Evolutionary conservation across 2,888 invertebrate species (phyloP), one percentile per base, ranked within the genome.

Genomic region (Drosophila siamana): DNA sequence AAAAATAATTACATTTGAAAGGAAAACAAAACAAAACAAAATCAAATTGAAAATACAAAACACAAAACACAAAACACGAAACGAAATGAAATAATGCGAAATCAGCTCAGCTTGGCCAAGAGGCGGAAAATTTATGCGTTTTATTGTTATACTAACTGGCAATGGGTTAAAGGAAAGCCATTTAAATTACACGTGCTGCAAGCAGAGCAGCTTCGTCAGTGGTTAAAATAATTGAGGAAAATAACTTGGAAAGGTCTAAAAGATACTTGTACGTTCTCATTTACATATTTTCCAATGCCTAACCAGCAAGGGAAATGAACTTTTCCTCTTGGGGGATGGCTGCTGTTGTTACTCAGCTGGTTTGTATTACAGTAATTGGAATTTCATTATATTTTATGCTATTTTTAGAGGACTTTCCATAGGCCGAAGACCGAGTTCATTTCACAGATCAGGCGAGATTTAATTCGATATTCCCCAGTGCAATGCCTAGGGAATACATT

Each of bases 1-100:
- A 70, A 74, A 70, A 80, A 79, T 76, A 78, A 78, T 81, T 78
- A 71, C 65, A 75, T 81, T 80, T 74, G 79, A 81, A 78, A 67
- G 69, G 63, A 79, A 74, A 76, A 69, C 56, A 69, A 78, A 69
- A 72, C 44, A 52, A 57, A 74, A 62, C 47, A 30, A 38, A 43
- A 47, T 13, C 50, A 38, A 30, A 52, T 24, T 24, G 48, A 55
- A 44, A 60, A 33, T 1, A 33, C 30, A 33, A 33, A 33, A 33
- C 1, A 33, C 33, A 44, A 52, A 57, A 67, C 15, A 65, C 9
- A 46, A 66, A 62, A 54, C 38, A 30, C 40, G 60, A 74, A 47
- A 62, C 13, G 15, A 6, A 38, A 33, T 33, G 4, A n/a, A 33
- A 33, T 33, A n/a, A 33, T n/a, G 33, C 36, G 36, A 38, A 38